Base-by-base conservation (phyloP, 2,113 vertebrate species). In the Salvator merianae region DNA sequence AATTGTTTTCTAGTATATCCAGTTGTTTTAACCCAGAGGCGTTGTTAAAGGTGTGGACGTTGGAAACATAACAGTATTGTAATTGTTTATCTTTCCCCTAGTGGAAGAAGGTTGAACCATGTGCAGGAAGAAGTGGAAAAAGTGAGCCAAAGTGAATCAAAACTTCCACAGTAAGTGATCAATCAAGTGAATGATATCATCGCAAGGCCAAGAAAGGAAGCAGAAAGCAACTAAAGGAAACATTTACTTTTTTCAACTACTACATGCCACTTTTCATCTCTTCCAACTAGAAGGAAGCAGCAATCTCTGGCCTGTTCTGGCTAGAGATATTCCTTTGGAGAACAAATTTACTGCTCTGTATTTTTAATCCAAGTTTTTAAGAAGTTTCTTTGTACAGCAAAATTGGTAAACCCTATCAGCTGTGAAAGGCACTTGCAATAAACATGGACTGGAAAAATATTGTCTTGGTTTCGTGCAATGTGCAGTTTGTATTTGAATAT, bases 191-290 rank as follows among this genome's bases (percentile, higher is more conserved):
- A 68, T 32, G 32, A 55, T 59, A 16, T 59, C 14, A 20, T 59
- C 20, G 55, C n/a, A 70, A 70, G 10, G 3, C 2, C 30, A 0
- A 1, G 0, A 13, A 3, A 13, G 13, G 36, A 36, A 43, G 0
- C 2, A 3, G 0, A 7, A 72, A 62, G 53, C 12, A 26, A 26
- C 13, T 2, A 79, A 72, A 72, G 9, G 36, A 72, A 32, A 10
- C 12, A 55, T 32, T 0, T 40, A 12, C 34, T 26, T 65, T 72
- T 78, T 2, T 0, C 71, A 83, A 13, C 92, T 89, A 73, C 87
- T 87, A 89, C 90, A 36, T 89, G 90, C 91, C 91, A 66, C 74
- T 78, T 90, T 89, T 87, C 87, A 83, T 76, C 81, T 86, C 86
- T 66, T 88, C 86, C 70, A 6, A 28, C 2, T 0, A 66, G 28